Evolutionary conservation across 2,113 vertebrate genomes (phyloP).

Genomic region (Dolichallabes microphthalmus): DNA sequence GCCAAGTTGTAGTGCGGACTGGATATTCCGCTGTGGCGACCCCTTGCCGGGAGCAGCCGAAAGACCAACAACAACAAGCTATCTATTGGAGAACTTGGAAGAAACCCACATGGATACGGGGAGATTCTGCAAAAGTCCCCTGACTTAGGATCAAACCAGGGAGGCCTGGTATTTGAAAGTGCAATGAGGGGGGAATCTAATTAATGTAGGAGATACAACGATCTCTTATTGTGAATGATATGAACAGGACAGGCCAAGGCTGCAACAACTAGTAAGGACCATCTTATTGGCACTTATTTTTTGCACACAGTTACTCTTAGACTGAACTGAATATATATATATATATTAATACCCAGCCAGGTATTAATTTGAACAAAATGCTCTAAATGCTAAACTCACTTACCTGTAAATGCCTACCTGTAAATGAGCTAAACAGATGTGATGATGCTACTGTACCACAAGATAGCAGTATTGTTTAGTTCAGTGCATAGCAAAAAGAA

Average conservation of each 20-base stretch:
- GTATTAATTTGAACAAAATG: too few relatives aligned
- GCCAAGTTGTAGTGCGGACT: too few relatives aligned
- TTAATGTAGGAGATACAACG: neutral
- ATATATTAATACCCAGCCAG: too few relatives aligned
- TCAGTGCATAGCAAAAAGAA: neutral
- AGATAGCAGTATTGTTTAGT: slow-evolving; percentile 21
- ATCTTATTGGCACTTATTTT: neutral
- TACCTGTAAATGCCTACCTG: too few relatives aligned
- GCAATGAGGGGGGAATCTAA: neutral
- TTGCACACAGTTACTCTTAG: too few relatives aligned
- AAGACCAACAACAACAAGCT: too few relatives aligned
- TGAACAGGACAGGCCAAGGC: neutral
- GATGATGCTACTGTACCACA: slow-evolving; percentile 4
- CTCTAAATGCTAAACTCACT: too few relatives aligned
- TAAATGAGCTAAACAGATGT: neutral
- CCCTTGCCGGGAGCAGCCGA: too few relatives aligned
- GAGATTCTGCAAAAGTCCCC: neutral
- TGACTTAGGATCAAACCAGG: neutral
- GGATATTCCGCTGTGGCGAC: too few relatives aligned
- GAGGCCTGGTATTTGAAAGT: neutral
- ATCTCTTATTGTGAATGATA: neutral
- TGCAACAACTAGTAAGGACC: neutral
- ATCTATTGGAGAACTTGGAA: neutral
- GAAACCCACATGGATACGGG: neutral
- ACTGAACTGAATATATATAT: too few relatives aligned